phyloP scores from a whole-genome alignment of 37 sponge, comb jelly and placozoan species.

The Cladorhizidae sp. region DNA sequence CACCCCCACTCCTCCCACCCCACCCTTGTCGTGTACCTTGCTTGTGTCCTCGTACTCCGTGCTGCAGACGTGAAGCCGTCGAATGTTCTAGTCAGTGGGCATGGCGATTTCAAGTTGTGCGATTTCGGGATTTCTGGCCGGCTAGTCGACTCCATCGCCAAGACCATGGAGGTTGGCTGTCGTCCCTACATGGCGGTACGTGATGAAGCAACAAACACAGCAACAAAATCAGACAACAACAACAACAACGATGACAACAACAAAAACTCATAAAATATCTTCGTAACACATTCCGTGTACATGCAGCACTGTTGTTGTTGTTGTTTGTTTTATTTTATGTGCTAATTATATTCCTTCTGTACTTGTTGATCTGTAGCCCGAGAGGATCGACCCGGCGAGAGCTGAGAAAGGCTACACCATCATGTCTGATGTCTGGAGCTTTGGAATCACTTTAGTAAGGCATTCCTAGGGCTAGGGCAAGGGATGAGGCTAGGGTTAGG shows the following conservation, averaged over 20 bases:
- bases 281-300: too few relatives aligned
- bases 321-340: background rate
- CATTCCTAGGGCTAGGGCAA: background rate
- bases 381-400: slow-evolving; percentile 81
- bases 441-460: slow-evolving; percentile 90
- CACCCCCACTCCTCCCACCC: background rate
- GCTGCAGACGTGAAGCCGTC: slow-evolving; percentile 92
- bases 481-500: too few relatives aligned
- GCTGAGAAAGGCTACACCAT: slow-evolving; percentile 88
- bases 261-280: too few relatives aligned
- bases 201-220: background rate
- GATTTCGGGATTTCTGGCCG: slow-evolving; percentile 93
- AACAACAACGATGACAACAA: too few relatives aligned
- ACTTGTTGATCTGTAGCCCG: slow-evolving; percentile 65
- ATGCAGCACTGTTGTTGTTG: too few relatives aligned
- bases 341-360: too few relatives aligned
- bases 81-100: slow-evolving; percentile 83
- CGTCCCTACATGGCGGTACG: slow-evolving; percentile 91
- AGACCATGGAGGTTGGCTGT: slow-evolving; percentile 81
- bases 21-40: slow-evolving; percentile 6
- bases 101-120: slow-evolving; percentile 93
- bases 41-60: background rate
- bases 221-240: too few relatives aligned
- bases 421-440: slow-evolving; percentile 94
- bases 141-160: slow-evolving; percentile 88